Base-by-base conservation (phyloP, 92 coral and sea anemone species). In the Umimayanthus chanpuru region DNA sequence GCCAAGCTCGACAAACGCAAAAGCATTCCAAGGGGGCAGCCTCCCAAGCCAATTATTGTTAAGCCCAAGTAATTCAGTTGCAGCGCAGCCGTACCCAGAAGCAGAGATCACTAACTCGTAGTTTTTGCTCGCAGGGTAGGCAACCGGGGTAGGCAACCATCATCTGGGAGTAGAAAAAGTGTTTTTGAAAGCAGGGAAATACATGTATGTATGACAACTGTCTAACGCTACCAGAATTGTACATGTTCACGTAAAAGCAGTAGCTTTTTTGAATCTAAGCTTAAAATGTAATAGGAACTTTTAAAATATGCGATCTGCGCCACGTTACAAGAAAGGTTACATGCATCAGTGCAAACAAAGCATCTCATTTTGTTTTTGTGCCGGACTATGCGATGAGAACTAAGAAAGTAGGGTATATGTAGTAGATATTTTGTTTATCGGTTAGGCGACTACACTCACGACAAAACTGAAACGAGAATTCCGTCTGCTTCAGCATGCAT, bases 141-240 rank as follows among this genome's bases (percentile, higher is more conserved):
- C 76, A 71, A 71, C 76, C 5, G n/a, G 76, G 76, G 76, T 32
- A 32, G 36, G 76, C 76, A 71, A 71, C 76, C 5, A 71, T 71
- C 76, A 71, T 71, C n/a, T 71, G 76, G 76, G 76, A 39, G 76
- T 71, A 71, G 76, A 55, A 77, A 53, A 71, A 71, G 5, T 71
- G 32, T 6, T 21, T 40, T 32, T 21, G 76, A 71, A 6, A 32
- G 23, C 76, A 71, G 36, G 36, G 9, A 71, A 23, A 0, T 71
- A 32, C 36, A 32, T 32, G 36, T 32, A 32, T 32, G 36, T 32
- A 32, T 32, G 36, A 32, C 36, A 32, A 71, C 76, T 29, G 76
- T 28, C 77, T 73, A 73, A 73, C 32, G 77, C 77, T 73, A 73
- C 77, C 77, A 73, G 77, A 73, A 41, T 73, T 73, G 77, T 73